Evolutionary conservation across 2,797 vertebrate genomes (phyloP).

Genomic region (Pyrocephalus nanus): DNA sequence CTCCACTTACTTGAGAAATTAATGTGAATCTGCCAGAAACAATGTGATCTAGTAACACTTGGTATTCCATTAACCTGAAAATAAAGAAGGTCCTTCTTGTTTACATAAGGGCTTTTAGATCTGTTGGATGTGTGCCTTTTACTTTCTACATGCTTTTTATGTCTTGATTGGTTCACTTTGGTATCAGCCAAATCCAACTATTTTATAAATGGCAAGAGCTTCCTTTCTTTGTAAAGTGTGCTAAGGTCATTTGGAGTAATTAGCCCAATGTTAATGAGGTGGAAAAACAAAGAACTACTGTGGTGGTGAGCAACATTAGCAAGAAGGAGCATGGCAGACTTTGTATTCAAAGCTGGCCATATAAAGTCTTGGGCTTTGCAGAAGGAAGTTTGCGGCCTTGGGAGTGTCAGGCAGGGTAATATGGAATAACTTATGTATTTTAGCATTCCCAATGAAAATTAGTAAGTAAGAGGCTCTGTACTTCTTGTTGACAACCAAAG

Average conservation of each 20-base stretch:
- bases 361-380: background rate
- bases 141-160: background rate
- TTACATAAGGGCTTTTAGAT: background rate
- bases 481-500: background rate
- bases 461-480: background rate
- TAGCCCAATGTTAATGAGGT: background rate
- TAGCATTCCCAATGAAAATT: background rate
- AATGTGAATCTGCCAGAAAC: background rate
- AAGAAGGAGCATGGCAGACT: background rate
- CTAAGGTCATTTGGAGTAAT: background rate
- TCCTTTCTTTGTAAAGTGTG: background rate
- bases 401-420: background rate
- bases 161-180: constrained; percentile 13
- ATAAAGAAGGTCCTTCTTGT: background rate
- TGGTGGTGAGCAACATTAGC: background rate
- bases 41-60: background rate
- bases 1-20: background rate
- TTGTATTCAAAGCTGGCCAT: background rate
- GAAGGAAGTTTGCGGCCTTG: background rate
- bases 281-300: background rate
- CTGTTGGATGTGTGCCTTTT: background rate
- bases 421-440: background rate
- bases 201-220: constrained; percentile 22
- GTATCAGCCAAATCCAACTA: background rate
- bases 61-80: background rate